phyloP scores from a whole-genome alignment of 2,888 invertebrate species.

The Caenorhabditis sp. region DNA sequence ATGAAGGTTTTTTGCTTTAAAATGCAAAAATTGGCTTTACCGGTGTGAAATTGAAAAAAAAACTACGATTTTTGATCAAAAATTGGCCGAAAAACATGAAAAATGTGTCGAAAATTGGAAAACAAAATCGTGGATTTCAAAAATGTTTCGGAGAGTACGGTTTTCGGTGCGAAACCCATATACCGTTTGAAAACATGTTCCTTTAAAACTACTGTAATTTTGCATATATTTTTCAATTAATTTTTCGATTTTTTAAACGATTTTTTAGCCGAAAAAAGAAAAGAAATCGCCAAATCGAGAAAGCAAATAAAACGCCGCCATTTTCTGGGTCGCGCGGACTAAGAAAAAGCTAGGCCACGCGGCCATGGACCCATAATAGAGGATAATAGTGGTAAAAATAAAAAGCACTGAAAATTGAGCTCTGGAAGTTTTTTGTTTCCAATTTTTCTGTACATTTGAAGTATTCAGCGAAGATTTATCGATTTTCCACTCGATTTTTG shows the following conservation, averaged over 20 bases:
- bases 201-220: conserved; percentile 4
- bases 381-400: background rate
- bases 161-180: background rate
- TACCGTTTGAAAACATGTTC: background rate
- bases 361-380: conserved; percentile 5
- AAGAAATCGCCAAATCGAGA: background rate
- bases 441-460: too few species aligned
- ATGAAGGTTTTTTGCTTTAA: background rate
- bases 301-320: conserved; percentile 2
- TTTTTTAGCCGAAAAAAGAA: background rate
- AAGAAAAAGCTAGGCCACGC: conserved; percentile 12
- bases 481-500: too few species aligned
- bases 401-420: background rate
- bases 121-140: background rate
- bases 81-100: background rate
- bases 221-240: background rate
- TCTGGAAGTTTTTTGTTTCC: too few species aligned
- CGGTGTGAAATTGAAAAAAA: conserved; percentile 3
- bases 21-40: too few species aligned
- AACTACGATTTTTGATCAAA: background rate
- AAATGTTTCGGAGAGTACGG: background rate
- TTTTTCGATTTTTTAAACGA: background rate
- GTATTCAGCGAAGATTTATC: too few species aligned
- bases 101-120: background rate
- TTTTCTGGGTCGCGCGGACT: conserved; percentile 4